phyloP scores from a whole-genome alignment of 1,140 invertebrate genomes.

The Gryon sp. region DNA sequence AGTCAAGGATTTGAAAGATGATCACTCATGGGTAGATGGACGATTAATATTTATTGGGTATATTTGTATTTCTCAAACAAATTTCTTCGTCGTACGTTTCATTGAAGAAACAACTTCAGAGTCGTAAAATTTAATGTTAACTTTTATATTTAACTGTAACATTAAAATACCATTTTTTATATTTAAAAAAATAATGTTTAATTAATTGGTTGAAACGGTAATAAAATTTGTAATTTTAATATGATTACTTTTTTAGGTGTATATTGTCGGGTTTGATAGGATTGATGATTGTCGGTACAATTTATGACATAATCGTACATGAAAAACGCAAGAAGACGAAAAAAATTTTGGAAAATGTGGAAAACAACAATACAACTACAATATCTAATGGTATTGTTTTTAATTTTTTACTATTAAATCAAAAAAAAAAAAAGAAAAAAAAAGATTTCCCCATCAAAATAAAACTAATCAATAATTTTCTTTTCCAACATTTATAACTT shows the following conservation, averaged over 20 bases:
- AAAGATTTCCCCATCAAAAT: no score
- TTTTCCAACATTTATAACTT: no score
- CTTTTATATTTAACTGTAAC: no score
- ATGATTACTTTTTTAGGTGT: slow-evolving; percentile 39
- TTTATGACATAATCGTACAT: slow-evolving; percentile 67
- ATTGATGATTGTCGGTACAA: slow-evolving; percentile 64
- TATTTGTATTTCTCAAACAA: neutral
- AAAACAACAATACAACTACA: slow-evolving; percentile 64
- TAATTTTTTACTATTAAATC: no score
- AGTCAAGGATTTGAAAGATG: slow-evolving; percentile 66
- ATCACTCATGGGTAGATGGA: slow-evolving; percentile 65
- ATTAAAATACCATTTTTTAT: no score
- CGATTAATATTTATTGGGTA: slow-evolving; percentile 47
- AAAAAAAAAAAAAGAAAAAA: no score
- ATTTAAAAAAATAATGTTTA: no score
- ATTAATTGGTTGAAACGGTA: no score
- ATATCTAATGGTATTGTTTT: slow-evolving; percentile 56
- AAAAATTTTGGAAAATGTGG: slow-evolving; percentile 20
- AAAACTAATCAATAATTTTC: no score
- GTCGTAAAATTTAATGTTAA: no score
- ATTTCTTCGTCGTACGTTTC: no score
- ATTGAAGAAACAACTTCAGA: no score
- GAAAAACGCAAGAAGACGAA: slow-evolving; percentile 45
- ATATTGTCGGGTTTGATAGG: slow-evolving; percentile 32
- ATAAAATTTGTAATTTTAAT: neutral